Percentiles rank a stretch among this genome's conserved stretches.
Evolutionary conservation across 2,888 invertebrate genomes (phyloP).

Genomic region (Slavum lentiscoides): DNA sequence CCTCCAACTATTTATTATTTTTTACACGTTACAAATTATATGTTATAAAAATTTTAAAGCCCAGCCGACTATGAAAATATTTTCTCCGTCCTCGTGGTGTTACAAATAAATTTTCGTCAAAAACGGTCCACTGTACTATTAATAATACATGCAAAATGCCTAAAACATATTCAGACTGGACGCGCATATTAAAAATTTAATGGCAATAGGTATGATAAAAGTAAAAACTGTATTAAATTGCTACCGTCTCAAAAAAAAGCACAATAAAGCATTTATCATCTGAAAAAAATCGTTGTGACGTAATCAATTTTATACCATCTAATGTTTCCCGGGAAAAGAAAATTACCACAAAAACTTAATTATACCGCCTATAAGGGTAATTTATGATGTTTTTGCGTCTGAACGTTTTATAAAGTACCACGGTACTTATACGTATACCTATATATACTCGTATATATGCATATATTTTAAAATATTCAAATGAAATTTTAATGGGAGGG

Average conservation of each 20-base stretch:
- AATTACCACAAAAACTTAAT: conserved; percentile 20
- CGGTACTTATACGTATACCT: too few species aligned
- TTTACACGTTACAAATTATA: too few species aligned
- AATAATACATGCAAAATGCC: not conserved
- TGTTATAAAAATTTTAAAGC: too few species aligned
- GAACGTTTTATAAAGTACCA: not conserved
- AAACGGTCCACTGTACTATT: not conserved
- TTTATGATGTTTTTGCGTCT: conserved; percentile 1
- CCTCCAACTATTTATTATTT: too few species aligned
- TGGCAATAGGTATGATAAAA: not conserved
- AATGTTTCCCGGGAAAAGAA: not conserved
- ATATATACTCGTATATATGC: too few species aligned
- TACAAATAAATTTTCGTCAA: not conserved
- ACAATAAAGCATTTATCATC: not conserved
- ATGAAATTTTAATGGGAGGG: too few species aligned
- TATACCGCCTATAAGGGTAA: not conserved
- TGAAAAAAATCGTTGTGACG: not conserved
- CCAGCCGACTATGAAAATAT: too few species aligned
- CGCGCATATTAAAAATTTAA: not conserved
- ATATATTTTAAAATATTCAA: too few species aligned
- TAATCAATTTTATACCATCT: conserved; percentile 2
- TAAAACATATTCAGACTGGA: not conserved
- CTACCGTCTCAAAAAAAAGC: not conserved
- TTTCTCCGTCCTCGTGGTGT: not conserved
- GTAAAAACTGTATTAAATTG: not conserved